These are phyloP conservation scores for Rhimphoctona megacephalus DNA, from an alignment of 2,888 invertebrate species.

Conservation along the genomic window DNA sequence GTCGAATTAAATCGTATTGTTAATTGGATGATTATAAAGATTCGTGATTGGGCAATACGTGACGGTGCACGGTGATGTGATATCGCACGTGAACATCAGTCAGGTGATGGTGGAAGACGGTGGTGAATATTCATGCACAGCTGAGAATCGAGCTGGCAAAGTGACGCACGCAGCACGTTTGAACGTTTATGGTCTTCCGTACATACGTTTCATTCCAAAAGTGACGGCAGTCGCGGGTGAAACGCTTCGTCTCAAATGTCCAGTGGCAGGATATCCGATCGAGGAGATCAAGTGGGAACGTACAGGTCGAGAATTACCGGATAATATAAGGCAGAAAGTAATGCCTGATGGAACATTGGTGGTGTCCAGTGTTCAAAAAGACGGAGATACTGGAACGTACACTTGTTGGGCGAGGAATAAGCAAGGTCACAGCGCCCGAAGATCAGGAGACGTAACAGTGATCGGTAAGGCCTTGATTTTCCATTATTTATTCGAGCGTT, in stretches of 20 bases:
- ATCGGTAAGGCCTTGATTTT: slow-evolving; percentile 88
- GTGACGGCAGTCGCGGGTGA: slow-evolving; percentile 93
- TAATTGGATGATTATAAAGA: slow-evolving; percentile 83
- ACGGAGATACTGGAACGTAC: slow-evolving; percentile 91
- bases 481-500: neutral
- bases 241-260: slow-evolving; percentile 91
- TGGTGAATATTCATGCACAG: slow-evolving; percentile 92
- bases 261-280: slow-evolving; percentile 93
- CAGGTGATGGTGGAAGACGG: slow-evolving; percentile 92
- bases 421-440: slow-evolving; percentile 90
- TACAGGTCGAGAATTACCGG: slow-evolving; percentile 90
- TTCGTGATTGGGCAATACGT: slow-evolving; percentile 92
- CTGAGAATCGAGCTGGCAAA: slow-evolving; percentile 91
- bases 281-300: slow-evolving; percentile 93
- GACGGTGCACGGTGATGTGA: slow-evolving; percentile 92
- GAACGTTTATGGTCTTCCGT: slow-evolving; percentile 93
- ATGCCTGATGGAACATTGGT: slow-evolving; percentile 90
- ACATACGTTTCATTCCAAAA: slow-evolving; percentile 92
- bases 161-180: slow-evolving; percentile 91
- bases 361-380: slow-evolving; percentile 91
- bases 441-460: slow-evolving; percentile 91
- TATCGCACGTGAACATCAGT: slow-evolving; percentile 93
- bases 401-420: slow-evolving; percentile 93
- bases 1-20: neutral
- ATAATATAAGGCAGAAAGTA: slow-evolving; percentile 92